These are phyloP conservation scores for Poecile montanus DNA, from an alignment of 2,797 vertebrate species.

Conservation along the genomic window DNA sequence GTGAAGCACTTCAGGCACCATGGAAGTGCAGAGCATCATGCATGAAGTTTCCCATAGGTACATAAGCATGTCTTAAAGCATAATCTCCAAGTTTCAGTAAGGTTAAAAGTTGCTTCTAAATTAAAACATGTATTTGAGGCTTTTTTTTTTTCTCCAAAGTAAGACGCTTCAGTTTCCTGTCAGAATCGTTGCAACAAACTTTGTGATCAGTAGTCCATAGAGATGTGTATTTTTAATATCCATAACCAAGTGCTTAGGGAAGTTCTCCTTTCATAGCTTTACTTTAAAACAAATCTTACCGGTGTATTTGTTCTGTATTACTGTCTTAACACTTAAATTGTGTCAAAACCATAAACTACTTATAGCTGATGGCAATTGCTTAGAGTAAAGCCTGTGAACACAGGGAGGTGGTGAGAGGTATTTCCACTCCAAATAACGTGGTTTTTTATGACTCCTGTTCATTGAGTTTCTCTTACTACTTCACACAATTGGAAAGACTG, in stretches of 20 bases:
- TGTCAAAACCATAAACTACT: conserved; percentile 37
- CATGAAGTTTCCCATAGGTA: conserved; percentile 58
- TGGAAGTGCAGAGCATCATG: conserved; percentile 53
- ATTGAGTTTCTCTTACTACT: conserved; percentile 43
- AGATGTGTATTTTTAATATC: conserved; percentile 45
- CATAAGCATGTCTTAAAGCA: conserved; percentile 51
- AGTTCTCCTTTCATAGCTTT: conserved; percentile 35
- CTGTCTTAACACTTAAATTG: conserved; percentile 46
- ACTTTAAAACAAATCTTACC: conserved; percentile 57
- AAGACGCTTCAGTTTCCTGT: conserved; percentile 45
- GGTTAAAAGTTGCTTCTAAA: conserved; percentile 57
- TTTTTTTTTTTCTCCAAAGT: background rate
- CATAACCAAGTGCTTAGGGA: conserved; percentile 7
- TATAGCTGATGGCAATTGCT: conserved; percentile 41
- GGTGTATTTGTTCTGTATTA: conserved; percentile 52
- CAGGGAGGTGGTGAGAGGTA: background rate
- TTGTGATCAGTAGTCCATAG: conserved; percentile 45
- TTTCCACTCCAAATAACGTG: conserved; percentile 53
- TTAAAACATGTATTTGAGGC: conserved; percentile 45
- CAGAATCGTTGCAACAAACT: conserved; percentile 47
- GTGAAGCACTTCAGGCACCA: conserved; percentile 26
- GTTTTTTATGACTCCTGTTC: conserved; percentile 44
- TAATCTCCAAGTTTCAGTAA: conserved; percentile 56
- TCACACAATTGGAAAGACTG: conserved; percentile 68
- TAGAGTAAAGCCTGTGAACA: conserved; percentile 57